phyloP scores from a whole-genome alignment of 2,797 vertebrate genomes.

The Streptopelia turtur region DNA sequence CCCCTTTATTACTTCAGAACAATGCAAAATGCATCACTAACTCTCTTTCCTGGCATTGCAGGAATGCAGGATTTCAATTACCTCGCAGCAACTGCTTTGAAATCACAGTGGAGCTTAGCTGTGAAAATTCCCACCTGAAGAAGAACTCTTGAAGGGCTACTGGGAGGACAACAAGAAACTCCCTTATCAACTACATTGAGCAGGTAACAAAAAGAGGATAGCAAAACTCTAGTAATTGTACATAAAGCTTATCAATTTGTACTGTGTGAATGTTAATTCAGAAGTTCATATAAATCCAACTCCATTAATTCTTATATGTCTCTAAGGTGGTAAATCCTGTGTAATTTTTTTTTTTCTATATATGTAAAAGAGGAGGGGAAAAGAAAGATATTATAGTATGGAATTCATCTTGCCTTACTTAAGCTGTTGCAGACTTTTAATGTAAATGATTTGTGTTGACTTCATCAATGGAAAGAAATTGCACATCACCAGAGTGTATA shows the following conservation, averaged over 20 bases:
- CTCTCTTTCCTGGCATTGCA: conserved; percentile 55
- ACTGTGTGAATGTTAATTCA: neutral
- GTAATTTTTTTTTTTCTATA: neutral
- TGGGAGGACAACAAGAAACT: conserved; percentile 96
- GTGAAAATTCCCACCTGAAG: conserved; percentile 95
- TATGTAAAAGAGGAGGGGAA: neutral
- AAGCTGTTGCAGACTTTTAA: neutral
- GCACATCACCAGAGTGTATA: neutral
- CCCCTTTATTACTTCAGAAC: neutral
- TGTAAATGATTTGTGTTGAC: neutral
- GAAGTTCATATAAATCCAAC: neutral
- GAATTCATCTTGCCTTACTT: neutral
- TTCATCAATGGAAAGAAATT: neutral
- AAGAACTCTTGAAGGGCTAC: conserved; percentile 90
- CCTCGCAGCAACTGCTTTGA: conserved; percentile 98
- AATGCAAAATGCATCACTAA: neutral
- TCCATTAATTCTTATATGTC: neutral
- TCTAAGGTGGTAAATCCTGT: neutral
- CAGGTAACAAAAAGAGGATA: conserved; percentile 81
- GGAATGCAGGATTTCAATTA: conserved; percentile 99
- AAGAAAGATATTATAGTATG: neutral
- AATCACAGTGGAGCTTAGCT: conserved; percentile 97
- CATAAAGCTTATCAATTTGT: neutral
- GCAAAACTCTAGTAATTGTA: neutral
- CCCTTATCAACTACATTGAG: conserved; percentile 92